Conservation (phyloP, 2,888 invertebrate species). For the Gryllus longicercus region DNA sequence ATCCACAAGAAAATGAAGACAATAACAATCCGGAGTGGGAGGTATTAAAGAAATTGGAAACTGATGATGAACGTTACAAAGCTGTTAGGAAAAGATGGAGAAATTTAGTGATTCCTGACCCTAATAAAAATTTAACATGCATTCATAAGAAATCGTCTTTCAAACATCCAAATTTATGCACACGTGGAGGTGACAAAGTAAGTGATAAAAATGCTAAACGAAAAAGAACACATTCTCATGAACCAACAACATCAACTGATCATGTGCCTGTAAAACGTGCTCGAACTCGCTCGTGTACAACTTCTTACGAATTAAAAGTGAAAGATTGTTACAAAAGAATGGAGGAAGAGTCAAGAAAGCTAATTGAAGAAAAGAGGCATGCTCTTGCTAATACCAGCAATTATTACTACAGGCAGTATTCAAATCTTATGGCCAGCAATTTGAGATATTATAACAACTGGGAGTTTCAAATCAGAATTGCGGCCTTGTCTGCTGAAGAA, state of each 20-base stretch:
- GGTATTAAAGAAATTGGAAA: conserved; percentile 33
- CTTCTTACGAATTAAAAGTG: neutral
- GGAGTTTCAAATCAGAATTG: too few species aligned
- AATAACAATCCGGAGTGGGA: conserved; percentile 36
- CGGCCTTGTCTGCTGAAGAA: too few species aligned
- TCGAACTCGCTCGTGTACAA: conserved; percentile 5
- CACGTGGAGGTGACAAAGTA: neutral
- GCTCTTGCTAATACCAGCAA: too few species aligned
- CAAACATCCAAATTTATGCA: neutral
- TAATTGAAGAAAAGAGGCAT: neutral
- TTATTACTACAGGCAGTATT: too few species aligned
- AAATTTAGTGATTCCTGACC: conserved; percentile 34
- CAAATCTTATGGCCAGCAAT: too few species aligned
- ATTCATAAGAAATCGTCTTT: neutral
- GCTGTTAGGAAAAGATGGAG: conserved; percentile 34
- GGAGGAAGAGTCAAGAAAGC: neutral
- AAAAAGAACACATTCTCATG: conserved; percentile 23
- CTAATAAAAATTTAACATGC: conserved; percentile 33
- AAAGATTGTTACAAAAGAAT: neutral
- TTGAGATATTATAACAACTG: too few species aligned
- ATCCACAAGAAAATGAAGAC: conserved; percentile 34
- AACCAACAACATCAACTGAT: neutral
- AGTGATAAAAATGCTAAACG: neutral
- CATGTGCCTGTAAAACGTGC: neutral
- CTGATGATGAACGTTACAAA: conserved; percentile 35